phyloP scores from a whole-genome alignment of 2,797 vertebrate species.

The Hirundo rustica region DNA sequence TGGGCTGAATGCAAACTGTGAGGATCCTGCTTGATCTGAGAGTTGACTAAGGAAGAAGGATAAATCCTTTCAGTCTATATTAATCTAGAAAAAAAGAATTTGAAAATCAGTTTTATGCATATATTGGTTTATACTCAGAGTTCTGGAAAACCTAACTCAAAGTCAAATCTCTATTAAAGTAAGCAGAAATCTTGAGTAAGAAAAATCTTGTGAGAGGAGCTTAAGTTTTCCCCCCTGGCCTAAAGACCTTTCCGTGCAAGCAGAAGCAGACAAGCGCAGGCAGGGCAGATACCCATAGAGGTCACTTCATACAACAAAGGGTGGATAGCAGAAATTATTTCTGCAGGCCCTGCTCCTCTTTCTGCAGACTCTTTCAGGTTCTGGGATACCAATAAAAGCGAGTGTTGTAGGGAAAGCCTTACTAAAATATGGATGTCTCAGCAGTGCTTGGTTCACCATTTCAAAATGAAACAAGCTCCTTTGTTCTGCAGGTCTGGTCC shows the following conservation, averaged over 20 bases:
- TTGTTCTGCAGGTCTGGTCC: not conserved
- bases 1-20: not conserved
- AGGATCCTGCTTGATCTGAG: not conserved
- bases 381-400: not conserved
- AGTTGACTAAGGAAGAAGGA: not conserved
- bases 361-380: not conserved
- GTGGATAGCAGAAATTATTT: not conserved
- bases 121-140: not conserved
- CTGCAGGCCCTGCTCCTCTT: not conserved
- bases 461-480: not conserved
- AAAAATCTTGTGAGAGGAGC: not conserved
- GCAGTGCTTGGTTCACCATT: not conserved
- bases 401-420: not conserved
- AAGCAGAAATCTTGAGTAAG: not conserved
- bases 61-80: not conserved
- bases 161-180: not conserved
- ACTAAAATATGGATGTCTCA: not conserved
- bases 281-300: not conserved
- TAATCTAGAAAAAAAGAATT: not conserved
- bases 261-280: not conserved
- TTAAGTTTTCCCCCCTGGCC: too few relatives aligned
- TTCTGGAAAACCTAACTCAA: not conserved
- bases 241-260: not conserved
- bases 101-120: not conserved
- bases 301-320: not conserved